Percentiles rank a stretch among this genome's conserved stretches.
These are phyloP conservation scores for Andrena camellia DNA, from an alignment of 2,888 invertebrate species.

Conservation along the genomic window DNA sequence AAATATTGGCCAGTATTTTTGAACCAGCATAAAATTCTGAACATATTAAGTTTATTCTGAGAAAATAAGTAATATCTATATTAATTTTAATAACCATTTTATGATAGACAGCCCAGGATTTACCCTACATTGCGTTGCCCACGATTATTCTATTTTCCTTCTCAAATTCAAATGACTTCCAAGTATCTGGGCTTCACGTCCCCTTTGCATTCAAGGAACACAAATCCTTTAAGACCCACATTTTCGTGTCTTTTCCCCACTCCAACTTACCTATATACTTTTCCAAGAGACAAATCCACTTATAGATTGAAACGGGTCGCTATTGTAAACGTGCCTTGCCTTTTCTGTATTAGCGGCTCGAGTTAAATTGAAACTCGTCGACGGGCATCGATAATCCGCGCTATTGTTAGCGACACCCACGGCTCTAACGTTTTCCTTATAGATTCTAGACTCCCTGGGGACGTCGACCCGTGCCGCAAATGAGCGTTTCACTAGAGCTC, in stretches of 20 bases:
- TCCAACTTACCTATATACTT: background rate
- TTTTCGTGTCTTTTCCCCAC: background rate
- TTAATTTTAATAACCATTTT: no score
- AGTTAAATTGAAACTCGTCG: background rate
- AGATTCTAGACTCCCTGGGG: background rate
- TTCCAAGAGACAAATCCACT: constrained; percentile 6
- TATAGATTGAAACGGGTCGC: background rate
- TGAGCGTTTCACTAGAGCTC: constrained; percentile 8
- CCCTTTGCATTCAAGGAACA: background rate
- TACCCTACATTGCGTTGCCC: no score
- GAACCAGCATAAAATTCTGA: no score
- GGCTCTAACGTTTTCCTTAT: background rate
- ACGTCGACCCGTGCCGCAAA: background rate
- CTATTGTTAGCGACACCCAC: background rate
- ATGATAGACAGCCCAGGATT: no score
- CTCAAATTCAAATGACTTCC: background rate
- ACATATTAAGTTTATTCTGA: no score
- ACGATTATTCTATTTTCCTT: background rate
- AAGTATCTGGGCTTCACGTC: background rate
- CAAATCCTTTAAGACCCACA: background rate
- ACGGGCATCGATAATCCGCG: background rate
- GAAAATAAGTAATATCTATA: no score
- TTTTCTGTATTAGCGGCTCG: background rate
- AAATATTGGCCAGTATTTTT: no score
- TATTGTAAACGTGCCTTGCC: background rate